phyloP scores from a whole-genome alignment of 2,797 vertebrate genomes.

The Cossypha niveicapilla region DNA sequence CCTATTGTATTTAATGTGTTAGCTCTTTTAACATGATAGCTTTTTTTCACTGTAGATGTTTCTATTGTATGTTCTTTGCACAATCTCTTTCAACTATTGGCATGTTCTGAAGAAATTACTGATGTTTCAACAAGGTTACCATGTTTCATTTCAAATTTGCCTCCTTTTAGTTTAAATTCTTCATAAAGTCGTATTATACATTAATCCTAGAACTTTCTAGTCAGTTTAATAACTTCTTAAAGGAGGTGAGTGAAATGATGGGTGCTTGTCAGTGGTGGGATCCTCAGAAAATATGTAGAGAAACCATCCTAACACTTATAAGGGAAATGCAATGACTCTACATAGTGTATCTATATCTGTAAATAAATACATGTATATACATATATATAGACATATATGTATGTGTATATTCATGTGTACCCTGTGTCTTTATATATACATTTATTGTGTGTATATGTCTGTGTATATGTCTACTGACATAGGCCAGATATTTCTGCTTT shows the following conservation, averaged over 20 bases:
- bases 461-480: neutral
- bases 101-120: neutral
- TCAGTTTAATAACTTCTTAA: neutral
- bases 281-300: neutral
- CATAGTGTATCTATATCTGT: fast-evolving
- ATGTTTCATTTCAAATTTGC: neutral
- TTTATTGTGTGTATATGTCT: neutral
- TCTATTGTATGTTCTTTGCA: neutral
- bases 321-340: neutral
- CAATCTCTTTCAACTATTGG: neutral
- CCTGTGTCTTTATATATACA: neutral
- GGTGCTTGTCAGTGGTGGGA: neutral
- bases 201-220: neutral
- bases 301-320: neutral
- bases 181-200: neutral
- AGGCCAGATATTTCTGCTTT: neutral
- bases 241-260: neutral
- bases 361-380: neutral
- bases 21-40: neutral
- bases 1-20: neutral
- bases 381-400: neutral
- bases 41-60: neutral
- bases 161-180: neutral
- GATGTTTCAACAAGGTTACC: neutral
- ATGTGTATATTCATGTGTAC: neutral